Conservation (phyloP, 2,113 vertebrate species). For the Urocolius indicus region DNA sequence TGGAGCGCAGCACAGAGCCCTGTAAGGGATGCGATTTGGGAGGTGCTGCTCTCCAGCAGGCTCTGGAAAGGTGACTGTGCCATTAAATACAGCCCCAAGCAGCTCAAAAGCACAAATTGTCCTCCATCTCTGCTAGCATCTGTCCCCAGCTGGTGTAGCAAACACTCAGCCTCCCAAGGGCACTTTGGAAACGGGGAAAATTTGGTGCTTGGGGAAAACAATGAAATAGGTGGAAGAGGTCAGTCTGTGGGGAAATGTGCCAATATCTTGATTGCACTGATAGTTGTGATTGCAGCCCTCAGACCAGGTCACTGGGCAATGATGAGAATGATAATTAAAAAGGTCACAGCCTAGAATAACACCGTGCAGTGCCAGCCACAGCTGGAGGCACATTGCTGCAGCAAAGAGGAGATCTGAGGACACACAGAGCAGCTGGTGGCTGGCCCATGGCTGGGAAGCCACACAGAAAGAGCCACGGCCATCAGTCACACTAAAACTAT, state of each 20-base stretch:
- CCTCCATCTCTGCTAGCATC: slow-evolving; percentile 5
- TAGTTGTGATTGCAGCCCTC: neutral
- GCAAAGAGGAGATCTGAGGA: neutral
- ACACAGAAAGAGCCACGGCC: rapidly evolving
- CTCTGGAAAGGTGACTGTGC: neutral
- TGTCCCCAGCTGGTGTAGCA: neutral
- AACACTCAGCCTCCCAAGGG: neutral
- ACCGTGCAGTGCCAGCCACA: neutral
- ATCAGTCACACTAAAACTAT: too few species aligned
- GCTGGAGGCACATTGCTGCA: neutral
- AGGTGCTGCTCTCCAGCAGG: neutral
- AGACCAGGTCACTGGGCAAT: neutral
- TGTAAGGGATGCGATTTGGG: neutral
- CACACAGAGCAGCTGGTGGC: neutral
- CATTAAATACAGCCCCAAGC: neutral
- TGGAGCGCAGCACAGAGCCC: neutral
- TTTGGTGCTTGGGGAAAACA: neutral
- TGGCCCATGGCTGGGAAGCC: neutral
- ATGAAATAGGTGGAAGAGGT: neutral
- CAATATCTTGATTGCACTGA: neutral
- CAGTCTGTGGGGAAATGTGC: neutral
- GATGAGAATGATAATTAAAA: slow-evolving; percentile 35
- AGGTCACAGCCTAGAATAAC: slow-evolving; percentile 16
- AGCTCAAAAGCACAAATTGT: slow-evolving; percentile 30
- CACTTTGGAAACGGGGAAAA: neutral